Evolutionary conservation across 2,888 invertebrate genomes (phyloP), one percentile per base, ranked within the genome.

Genomic region (Sceliomorpha sp.): DNA sequence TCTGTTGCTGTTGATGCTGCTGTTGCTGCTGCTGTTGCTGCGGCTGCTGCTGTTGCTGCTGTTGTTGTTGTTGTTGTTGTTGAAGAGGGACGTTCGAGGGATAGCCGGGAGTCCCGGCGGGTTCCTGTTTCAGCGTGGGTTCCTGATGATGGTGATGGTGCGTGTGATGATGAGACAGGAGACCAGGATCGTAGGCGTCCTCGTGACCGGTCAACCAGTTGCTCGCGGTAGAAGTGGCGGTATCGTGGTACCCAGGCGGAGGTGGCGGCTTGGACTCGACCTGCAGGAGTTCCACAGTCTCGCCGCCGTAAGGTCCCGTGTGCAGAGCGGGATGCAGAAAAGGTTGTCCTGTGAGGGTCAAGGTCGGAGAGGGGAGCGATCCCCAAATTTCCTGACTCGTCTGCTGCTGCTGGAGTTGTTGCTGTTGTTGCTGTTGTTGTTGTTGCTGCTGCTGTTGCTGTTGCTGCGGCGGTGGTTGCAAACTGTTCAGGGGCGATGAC

Each of bases 121-220:
- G 92, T 85, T 92, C 92, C 89, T 95, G 95, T 89, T 96, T 92
- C 81, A 93, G 92, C 87, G 95, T 93, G 44, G 91, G 91, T 86
- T 88, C 90, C 88, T 79, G 90, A 14, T 90, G 91, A n/a, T 89
- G 89, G 31, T 89, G 89, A 29, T 89, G 89, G 50, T 86, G 92
- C 87, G 58, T 90, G 89, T 75, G 92, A 91, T 75, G 92, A 90
- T 84, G 88, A 90, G 86, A 80, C 70, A 90, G 85, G 77, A 89
- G 89, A 27, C 90, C 90, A 48, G 89, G 83, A 83, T 91, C 91
- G 64, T 88, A 84, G n/a, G 81, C 72, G 5, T 87, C 87, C 32
- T 88, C 80, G 89, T 83, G 89, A 79, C 85, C 86, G 71, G 85
- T 88, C 87, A 91, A 70, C 83, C 89, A 89, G 68, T 84, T 84